phyloP scores from a whole-genome alignment of 2,113 vertebrate species.

The Machaerirhynchus nigripectus region DNA sequence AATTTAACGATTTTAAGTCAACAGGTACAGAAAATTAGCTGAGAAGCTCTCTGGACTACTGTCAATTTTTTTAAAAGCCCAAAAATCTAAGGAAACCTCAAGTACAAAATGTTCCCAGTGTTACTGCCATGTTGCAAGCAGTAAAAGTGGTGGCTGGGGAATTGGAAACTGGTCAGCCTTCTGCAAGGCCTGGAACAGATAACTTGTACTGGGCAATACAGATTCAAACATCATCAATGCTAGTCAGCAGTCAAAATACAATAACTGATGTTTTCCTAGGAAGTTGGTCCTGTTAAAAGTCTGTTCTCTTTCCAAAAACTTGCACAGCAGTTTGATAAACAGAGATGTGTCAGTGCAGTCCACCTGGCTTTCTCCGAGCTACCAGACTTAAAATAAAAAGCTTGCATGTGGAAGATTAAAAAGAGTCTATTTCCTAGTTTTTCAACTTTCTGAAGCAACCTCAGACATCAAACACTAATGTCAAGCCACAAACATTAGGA shows the following conservation, averaged over 20 bases:
- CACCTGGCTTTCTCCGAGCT: neutral
- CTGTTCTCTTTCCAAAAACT: neutral
- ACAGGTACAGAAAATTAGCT: neutral
- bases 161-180: neutral
- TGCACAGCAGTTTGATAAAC: neutral
- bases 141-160: neutral
- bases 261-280: neutral
- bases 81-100: neutral
- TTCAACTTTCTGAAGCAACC: neutral
- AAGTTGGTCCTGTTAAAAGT: neutral
- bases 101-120: neutral
- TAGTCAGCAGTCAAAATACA: neutral
- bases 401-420: neutral
- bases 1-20: neutral
- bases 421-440: neutral
- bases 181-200: neutral
- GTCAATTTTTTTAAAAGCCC: neutral
- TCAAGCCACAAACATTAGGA: neutral
- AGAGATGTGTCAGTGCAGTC: neutral
- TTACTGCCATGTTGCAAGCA: neutral
- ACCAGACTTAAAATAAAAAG: neutral
- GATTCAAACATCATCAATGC: neutral
- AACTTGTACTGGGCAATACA: neutral
- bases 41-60: neutral
- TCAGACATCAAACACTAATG: neutral